Conservation (phyloP, 1,140 invertebrate species). For the Harpegnathos saltator region DNA sequence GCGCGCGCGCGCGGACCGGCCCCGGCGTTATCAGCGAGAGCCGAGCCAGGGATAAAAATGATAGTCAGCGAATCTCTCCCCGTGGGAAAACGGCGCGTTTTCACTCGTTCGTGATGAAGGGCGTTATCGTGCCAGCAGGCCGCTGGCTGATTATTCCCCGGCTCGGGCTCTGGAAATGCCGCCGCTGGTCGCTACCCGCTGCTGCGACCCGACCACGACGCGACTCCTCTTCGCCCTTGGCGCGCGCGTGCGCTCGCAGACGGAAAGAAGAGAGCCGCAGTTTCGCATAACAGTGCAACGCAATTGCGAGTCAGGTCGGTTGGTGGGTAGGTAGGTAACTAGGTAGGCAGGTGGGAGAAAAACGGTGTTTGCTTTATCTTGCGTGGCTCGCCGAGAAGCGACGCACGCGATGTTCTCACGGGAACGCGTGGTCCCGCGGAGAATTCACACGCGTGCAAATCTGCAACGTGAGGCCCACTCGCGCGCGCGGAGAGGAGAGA, state of each 20-base stretch:
- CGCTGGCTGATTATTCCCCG: conserved; percentile 46
- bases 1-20: too few relatives aligned
- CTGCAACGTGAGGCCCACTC: too few relatives aligned
- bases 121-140: conserved; percentile 29
- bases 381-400: too few relatives aligned
- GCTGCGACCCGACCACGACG: neutral
- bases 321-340: too few relatives aligned
- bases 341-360: too few relatives aligned
- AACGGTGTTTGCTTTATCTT: too few relatives aligned
- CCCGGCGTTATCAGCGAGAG: conserved; percentile 38
- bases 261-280: too few relatives aligned
- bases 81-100: conserved; percentile 34
- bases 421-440: too few relatives aligned
- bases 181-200: neutral
- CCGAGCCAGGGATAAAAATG: conserved; percentile 28
- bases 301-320: neutral
- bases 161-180: neutral
- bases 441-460: too few relatives aligned
- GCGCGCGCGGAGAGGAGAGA: too few relatives aligned
- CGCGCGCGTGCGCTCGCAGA: too few relatives aligned
- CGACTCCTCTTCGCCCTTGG: neutral
- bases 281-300: neutral
- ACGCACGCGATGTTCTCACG: too few relatives aligned
- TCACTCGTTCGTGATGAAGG: conserved; percentile 37
- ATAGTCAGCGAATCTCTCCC: conserved; percentile 31